Evolutionary conservation across 1,140 invertebrate species (phyloP), one percentile per base, ranked within the genome.

Genomic region (Kradibia gibbosae): DNA sequence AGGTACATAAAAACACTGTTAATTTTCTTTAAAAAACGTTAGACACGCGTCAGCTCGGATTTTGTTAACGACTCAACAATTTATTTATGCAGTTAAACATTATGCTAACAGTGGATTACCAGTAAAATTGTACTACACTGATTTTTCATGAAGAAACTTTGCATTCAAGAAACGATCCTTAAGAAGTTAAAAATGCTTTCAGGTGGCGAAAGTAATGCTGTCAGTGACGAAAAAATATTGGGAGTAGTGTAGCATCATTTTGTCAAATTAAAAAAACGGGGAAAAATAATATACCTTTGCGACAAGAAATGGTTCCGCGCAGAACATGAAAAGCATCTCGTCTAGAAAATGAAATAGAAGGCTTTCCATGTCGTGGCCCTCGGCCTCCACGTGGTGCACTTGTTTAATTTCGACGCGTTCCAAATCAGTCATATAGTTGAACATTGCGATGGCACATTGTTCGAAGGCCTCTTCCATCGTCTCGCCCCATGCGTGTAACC

Each of bases 391-490:
- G 84, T 96, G 93, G 85, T 95, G 93, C n/a, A 93, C 93, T 84
- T 95, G 92, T 84, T 93, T 93, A 81, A 98, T 96, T 85, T 98
- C 94, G 0, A 99, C 97, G 81, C 93, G 95, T 0, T 96, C 93
- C 80, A 99, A 92, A 85, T 99, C 97, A 22, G 98, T 99, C 96
- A 99, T 99, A 88, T 99, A 99, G 8, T 94, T 96, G 92, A 97
- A 99, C 98, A 99, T 99, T 0, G 97, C 96, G 85, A 97, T 94
- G 7, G 96, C 97, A 88, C 96, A 96, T 92, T 99, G 98, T 90
- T 99, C 98, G 91, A 99, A 99, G 0, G 98, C 96, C 92, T 99
- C 98, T 87, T 94, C 91, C 36, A 99, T 88, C 77, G 92, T 95
- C 67, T 95, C 93, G n/a, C 98, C 98, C 98, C 98, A 99, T 80